Conservation (phyloP, 1,140 invertebrate species). For the Microplitis mediator region DNA sequence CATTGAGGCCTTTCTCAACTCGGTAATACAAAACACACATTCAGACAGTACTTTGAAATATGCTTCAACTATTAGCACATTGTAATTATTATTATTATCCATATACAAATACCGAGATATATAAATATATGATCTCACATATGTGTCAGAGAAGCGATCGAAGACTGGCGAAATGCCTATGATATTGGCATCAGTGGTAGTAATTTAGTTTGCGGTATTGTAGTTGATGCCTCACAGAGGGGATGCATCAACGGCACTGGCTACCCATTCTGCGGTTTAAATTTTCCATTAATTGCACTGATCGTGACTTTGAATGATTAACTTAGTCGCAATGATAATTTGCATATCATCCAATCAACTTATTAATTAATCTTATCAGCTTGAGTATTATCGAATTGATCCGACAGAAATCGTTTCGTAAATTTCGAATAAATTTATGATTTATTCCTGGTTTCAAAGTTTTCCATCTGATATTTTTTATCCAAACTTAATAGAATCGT, state of each 20-base stretch:
- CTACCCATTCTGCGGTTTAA: constrained; percentile 13
- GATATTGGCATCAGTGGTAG: constrained; percentile 42
- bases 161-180: constrained; percentile 42
- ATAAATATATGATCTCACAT: constrained; percentile 10
- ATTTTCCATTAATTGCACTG: constrained; percentile 27
- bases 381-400: no score
- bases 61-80: no score
- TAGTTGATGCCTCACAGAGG: constrained; percentile 35
- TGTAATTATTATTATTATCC: no score
- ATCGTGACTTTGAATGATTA: constrained; percentile 3
- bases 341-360: neutral
- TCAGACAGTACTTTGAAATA: no score
- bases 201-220: constrained; percentile 49
- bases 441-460: no score
- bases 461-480: no score
- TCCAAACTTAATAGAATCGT: no score
- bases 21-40: neutral
- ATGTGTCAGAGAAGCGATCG: constrained; percentile 37
- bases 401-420: no score
- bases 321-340: neutral
- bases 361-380: no score
- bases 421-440: no score
- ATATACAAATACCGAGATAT: no score
- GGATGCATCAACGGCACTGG: neutral
- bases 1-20: constrained; percentile 20